Conservation (phyloP, 2,113 vertebrate genomes). For the Brachypteracias leptosomus region DNA sequence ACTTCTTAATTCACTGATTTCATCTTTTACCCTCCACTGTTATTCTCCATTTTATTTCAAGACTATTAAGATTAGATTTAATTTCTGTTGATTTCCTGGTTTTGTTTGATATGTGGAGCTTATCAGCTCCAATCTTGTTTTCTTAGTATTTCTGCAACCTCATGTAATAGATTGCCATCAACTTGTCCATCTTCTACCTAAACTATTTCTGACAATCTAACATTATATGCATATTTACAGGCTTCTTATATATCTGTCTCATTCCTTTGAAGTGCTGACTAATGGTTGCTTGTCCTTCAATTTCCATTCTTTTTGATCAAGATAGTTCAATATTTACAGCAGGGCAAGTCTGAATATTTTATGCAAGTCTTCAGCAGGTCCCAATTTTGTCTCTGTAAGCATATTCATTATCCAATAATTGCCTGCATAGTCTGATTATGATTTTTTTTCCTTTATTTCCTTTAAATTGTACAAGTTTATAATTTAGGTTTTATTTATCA, state of each 20-base stretch:
- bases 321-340: neutral
- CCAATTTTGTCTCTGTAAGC: neutral
- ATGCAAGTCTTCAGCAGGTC: neutral
- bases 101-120: neutral
- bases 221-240: neutral
- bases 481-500: neutral
- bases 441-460: neutral
- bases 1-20: conserved; percentile 15
- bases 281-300: neutral
- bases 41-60: conserved; percentile 17
- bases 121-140: neutral
- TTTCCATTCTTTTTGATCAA: neutral
- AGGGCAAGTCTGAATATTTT: neutral
- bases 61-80: neutral
- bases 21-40: neutral
- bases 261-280: neutral
- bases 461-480: neutral
- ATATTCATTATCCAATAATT: neutral
- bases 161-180: neutral
- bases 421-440: neutral
- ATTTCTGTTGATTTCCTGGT: conserved; percentile 2
- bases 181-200: neutral
- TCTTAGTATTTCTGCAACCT: neutral
- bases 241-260: neutral
- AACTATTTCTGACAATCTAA: neutral